Base-by-base conservation (phyloP, 2,113 vertebrate species). In the Tupaia chinensis region DNA sequence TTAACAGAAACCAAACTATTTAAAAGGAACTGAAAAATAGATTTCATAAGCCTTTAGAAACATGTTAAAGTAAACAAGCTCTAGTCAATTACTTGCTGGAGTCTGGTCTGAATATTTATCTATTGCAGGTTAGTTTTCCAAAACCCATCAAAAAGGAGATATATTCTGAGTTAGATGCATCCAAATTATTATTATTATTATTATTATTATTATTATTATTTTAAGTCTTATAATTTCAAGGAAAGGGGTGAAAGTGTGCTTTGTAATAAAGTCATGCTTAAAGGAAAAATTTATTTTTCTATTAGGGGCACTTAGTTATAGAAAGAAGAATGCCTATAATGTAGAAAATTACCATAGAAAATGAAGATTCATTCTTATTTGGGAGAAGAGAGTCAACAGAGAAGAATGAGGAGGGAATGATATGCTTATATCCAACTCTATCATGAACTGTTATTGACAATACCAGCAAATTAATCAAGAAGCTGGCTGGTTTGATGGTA, bases 381-480 rank as follows among this genome's bases (percentile, higher is more conserved):
- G 0, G 3, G 81, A 58, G 66, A 81, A 82, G 76, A 95, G 79
- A 89, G 93, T 77, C 79, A 87, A 88, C 61, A 93, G 17, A 53
- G 68, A 93, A 94, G 89, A 89, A 63, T 16, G 66, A 89, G 15
- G 15, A 13, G 80, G 65, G 27, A 83, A n/a, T 61, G 25, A 11
- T 15, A 72, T 76, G 91, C 63, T 89, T 12, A 5, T 29, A 73
- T n/a, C 69, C 83, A 77, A 8, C 29, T 85, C 95, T 29, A 63
- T n/a, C n/a, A 9, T 34, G 92, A 85, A n/a, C 58, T 17, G 54
- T 77, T 95, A 97, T 95, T 96, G 97, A 96, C 96, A 92, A 76
- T 17, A 77, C 17, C 76, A 85, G 91, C 77, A 96, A 92, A 94
- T 94, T 86, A 95, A 95, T 94, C 83, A 84, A 87, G 78, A 93